Evolutionary conservation across 2,797 vertebrate species (phyloP).

Genomic region (Xenentodon cancila): DNA sequence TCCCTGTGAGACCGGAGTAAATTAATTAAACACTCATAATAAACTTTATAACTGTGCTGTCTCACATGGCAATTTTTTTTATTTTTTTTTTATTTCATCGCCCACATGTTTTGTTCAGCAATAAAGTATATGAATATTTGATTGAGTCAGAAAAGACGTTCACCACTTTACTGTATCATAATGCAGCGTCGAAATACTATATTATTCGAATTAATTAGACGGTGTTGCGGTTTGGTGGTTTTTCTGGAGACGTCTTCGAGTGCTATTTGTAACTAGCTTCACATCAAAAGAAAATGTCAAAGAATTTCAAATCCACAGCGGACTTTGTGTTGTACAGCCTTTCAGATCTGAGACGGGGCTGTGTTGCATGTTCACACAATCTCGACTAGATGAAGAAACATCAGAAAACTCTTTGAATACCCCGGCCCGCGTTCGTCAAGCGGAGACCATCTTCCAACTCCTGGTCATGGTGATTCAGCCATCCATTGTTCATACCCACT

Average conservation of each 20-base stretch:
- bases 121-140: constrained; percentile 1
- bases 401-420: constrained; percentile 4
- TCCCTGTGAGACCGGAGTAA: constrained; percentile 20
- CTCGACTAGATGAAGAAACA: constrained; percentile 5
- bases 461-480: background rate
- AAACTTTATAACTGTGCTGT: no score
- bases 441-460: background rate
- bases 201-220: no score
- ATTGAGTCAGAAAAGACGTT: constrained; percentile 9
- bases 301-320: background rate
- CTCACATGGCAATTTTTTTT: constrained; percentile 33
- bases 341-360: constrained; percentile 3
- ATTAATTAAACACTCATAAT: constrained; percentile 33
- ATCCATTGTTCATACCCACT: no score
- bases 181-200: background rate
- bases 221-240: background rate
- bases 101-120: constrained; percentile 1
- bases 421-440: background rate
- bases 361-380: constrained; percentile 7
- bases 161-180: background rate
- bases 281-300: background rate
- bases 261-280: no score
- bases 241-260: constrained; percentile 4
- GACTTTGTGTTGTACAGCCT: constrained; percentile 4
- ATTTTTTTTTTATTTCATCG: constrained; percentile 33